phyloP scores from a whole-genome alignment of 1,140 invertebrate species.

The Euwallacea similis region DNA sequence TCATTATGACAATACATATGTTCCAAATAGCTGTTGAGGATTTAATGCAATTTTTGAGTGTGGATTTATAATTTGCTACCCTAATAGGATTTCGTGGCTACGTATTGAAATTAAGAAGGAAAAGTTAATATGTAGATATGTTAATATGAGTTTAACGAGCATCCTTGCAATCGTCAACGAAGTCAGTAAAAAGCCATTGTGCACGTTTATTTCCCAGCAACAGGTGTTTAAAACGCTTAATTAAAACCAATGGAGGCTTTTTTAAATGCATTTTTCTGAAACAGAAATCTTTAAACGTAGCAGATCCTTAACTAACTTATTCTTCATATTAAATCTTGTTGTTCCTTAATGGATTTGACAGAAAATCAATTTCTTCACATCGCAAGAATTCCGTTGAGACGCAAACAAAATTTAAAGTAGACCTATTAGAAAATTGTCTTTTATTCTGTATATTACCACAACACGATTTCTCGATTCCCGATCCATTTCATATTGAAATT shows the following conservation, averaged over 20 bases:
- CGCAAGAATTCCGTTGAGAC: background rate
- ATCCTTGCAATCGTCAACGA: background rate
- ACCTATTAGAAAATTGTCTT: background rate
- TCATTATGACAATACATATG: too few species aligned
- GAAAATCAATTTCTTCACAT: background rate
- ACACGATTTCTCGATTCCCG: too few species aligned
- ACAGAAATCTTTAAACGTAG: background rate
- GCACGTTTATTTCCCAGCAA: constrained; percentile 9
- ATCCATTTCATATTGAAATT: too few species aligned
- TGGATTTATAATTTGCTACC: too few species aligned
- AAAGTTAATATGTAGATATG: too few species aligned
- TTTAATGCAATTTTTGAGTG: too few species aligned
- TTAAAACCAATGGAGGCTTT: constrained; percentile 4
- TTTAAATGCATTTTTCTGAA: background rate
- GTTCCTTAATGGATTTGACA: background rate
- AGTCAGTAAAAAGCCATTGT: constrained; percentile 1
- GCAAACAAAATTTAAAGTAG: background rate
- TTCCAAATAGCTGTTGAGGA: too few species aligned
- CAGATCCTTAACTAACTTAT: too few species aligned
- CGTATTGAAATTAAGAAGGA: too few species aligned
- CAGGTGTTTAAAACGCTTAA: constrained; percentile 15
- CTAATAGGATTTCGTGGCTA: too few species aligned
- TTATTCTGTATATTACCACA: too few species aligned
- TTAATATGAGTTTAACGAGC: too few species aligned
- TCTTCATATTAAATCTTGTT: background rate